Percentiles rank a stretch among this genome's conserved stretches.
Conservation (phyloP, 2,113 vertebrate species). For the Calidris pygmaea region DNA sequence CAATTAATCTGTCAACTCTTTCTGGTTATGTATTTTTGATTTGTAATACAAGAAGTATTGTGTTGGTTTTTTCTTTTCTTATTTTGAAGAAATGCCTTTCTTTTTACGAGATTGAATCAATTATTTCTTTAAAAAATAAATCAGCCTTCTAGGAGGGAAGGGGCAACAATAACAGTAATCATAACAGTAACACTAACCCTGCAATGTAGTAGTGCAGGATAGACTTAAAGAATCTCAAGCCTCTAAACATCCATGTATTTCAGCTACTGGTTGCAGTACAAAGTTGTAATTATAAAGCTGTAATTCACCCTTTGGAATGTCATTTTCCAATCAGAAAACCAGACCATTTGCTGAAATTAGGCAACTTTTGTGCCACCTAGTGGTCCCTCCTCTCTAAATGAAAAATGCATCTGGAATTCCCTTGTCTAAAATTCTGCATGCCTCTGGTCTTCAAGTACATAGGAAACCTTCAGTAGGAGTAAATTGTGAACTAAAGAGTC, state of each 20-base stretch:
- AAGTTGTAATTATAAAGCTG: not conserved
- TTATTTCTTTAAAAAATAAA: not conserved
- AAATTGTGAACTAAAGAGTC: not conserved
- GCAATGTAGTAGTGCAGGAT: not conserved
- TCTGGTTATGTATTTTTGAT: not conserved
- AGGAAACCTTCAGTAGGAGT: not conserved
- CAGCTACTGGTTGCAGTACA: not conserved
- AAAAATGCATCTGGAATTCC: not conserved
- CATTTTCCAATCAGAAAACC: not conserved
- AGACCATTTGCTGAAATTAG: not conserved
- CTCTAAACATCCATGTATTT: not conserved
- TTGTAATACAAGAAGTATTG: not conserved
- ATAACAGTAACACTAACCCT: not conserved
- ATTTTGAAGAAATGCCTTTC: not conserved
- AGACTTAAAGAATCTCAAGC: not conserved
- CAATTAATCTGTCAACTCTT: not conserved
- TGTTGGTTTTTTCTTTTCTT: not conserved
- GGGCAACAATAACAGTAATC: not conserved
- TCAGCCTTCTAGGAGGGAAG: not conserved
- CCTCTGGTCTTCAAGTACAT: not conserved
- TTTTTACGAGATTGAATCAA: not conserved
- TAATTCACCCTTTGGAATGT: not conserved
- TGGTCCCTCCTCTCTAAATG: conserved; percentile 7
- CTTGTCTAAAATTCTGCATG: not conserved
- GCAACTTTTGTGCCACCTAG: conserved; percentile 66